A percentile compares a stretch with the other conserved stretches of the same genome.
Evolutionary conservation across 2,797 vertebrate genomes (phyloP).

Genomic region (Rhabdophis nuchalis): DNA sequence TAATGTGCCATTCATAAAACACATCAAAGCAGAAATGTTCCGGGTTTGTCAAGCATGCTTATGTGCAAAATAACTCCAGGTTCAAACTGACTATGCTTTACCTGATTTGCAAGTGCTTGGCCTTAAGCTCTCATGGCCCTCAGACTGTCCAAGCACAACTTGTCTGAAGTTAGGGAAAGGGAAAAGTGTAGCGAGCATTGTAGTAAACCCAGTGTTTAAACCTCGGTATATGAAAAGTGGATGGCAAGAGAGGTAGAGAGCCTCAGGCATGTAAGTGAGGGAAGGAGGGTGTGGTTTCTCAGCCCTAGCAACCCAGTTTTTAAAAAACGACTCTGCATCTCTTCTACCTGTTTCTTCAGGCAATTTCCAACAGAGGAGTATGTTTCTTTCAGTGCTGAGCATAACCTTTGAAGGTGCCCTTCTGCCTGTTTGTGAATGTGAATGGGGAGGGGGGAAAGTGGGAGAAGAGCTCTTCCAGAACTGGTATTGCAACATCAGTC

Average conservation of each 20-base stretch:
- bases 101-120: background rate
- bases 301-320: background rate
- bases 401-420: background rate
- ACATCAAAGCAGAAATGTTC: background rate
- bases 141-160: background rate
- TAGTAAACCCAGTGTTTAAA: background rate
- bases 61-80: background rate
- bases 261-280: background rate
- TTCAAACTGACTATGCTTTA: background rate
- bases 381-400: background rate
- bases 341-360: background rate
- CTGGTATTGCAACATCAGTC: background rate
- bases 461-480: background rate
- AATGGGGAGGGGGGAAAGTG: background rate
- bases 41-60: background rate
- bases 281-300: background rate
- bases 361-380: background rate
- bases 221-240: background rate
- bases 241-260: background rate
- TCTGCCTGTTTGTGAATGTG: background rate
- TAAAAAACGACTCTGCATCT: background rate
- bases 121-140: background rate
- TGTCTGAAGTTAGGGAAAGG: background rate
- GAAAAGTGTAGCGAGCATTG: background rate
- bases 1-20: background rate